Percentiles rank a stretch among this genome's conserved stretches.
These are phyloP conservation scores for Halictus ligatus DNA, from an alignment of 2,888 invertebrate species.

Conservation along the genomic window DNA sequence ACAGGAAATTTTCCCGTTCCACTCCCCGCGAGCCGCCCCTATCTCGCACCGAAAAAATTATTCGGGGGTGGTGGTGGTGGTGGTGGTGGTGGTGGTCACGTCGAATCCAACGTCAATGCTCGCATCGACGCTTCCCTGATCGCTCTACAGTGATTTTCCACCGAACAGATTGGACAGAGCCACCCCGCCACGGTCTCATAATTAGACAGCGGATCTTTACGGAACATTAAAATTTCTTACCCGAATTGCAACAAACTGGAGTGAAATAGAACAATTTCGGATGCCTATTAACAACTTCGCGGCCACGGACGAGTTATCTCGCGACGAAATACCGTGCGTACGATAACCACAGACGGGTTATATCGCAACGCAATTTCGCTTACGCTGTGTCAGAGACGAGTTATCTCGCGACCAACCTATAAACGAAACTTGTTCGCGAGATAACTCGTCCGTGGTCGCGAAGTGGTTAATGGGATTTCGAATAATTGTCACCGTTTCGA, in stretches of 20 bases:
- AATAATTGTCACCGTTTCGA: neutral
- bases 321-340: no score
- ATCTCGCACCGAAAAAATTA: neutral
- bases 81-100: neutral
- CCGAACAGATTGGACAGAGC: neutral
- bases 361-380: no score
- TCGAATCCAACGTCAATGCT: constrained; percentile 5
- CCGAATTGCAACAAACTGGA: neutral
- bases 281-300: no score
- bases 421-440: no score
- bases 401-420: no score
- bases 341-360: no score
- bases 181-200: neutral
- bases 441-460: no score
- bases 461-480: no score
- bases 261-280: neutral
- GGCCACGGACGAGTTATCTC: no score
- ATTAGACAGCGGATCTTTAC: neutral
- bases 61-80: neutral
- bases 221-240: neutral
- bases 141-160: constrained; percentile 5
- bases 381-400: no score
- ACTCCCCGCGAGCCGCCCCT: neutral
- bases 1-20: constrained; percentile 6
- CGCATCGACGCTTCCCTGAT: neutral